phyloP scores from a whole-genome alignment of 1,140 invertebrate species.

The Lutraria rhynchaena region DNA sequence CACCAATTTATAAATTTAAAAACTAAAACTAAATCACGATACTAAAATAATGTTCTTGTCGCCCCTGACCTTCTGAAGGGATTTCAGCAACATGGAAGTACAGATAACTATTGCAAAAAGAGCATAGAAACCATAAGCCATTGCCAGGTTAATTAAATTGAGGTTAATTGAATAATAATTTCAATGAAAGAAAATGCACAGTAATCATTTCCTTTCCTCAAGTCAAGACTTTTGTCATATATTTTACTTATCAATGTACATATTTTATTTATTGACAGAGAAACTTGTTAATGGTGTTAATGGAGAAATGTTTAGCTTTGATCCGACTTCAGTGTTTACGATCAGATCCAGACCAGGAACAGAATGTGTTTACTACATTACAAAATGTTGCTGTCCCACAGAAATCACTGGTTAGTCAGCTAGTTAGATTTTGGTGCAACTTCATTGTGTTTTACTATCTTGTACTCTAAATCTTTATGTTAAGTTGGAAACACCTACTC shows the following conservation, averaged over 20 bases:
- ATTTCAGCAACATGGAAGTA: no score
- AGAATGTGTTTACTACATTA: slow-evolving; percentile 63
- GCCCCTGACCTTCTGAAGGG: no score
- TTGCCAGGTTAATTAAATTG: background rate
- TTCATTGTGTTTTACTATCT: no score
- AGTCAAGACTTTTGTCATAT: background rate
- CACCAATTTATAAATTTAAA: no score
- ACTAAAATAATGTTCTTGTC: no score
- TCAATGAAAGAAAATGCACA: background rate
- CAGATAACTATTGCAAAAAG: no score
- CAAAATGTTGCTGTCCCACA: slow-evolving; percentile 58
- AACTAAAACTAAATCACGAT: no score
- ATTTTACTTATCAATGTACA: background rate
- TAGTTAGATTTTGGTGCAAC: no score
- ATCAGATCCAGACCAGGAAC: slow-evolving; percentile 58
- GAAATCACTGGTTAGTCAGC: slow-evolving; percentile 63
- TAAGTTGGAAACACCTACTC: no score
- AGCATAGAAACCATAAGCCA: no score
- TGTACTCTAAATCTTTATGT: no score
- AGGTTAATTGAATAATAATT: background rate
- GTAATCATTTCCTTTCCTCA: background rate
- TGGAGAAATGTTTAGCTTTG: slow-evolving; percentile 67
- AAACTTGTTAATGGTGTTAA: slow-evolving; percentile 48
- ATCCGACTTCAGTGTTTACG: slow-evolving; percentile 64
- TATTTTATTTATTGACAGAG: slow-evolving; percentile 57